Conservation (phyloP, 2,888 invertebrate species). For the Pseudococcus jackbeardsleyi region DNA sequence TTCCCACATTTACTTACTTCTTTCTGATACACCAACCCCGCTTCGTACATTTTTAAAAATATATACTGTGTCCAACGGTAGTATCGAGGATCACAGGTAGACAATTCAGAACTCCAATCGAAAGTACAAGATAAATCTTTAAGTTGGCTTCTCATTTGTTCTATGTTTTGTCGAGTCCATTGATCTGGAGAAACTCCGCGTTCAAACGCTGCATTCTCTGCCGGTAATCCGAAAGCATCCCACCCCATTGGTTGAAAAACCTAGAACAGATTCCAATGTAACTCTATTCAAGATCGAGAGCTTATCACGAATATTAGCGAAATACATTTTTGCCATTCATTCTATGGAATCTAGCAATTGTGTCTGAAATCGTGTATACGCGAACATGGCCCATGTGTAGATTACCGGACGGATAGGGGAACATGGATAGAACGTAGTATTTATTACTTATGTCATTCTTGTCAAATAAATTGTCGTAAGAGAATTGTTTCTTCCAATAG, state of each 20-base stretch:
- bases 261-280: conserved; percentile 68
- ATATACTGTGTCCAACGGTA: conserved; percentile 97
- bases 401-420: conserved; percentile 98
- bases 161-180: conserved; percentile 93
- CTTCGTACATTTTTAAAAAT: conserved; percentile 88
- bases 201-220: conserved; percentile 98
- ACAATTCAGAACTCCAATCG: conserved; percentile 92
- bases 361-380: conserved; percentile 95
- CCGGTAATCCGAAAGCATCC: conserved; percentile 99
- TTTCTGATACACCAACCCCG: conserved; percentile 88
- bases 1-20: conserved; percentile 73
- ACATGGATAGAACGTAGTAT: conserved; percentile 95
- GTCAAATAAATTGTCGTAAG: conserved; percentile 68
- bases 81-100: conserved; percentile 89
- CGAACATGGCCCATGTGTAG: conserved; percentile 99
- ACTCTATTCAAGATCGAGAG: background rate
- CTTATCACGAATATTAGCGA: background rate
- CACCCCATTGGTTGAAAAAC: conserved; percentile 98
- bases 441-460: conserved; percentile 70
- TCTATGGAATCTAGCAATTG: conserved; percentile 88
- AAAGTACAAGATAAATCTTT: conserved; percentile 84
- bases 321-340: conserved; percentile 79
- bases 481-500: conserved; percentile 77
- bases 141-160: conserved; percentile 86
- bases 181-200: conserved; percentile 80